Evolutionary conservation across 2,113 vertebrate species (phyloP).

Genomic region (Balaeniceps rex): DNA sequence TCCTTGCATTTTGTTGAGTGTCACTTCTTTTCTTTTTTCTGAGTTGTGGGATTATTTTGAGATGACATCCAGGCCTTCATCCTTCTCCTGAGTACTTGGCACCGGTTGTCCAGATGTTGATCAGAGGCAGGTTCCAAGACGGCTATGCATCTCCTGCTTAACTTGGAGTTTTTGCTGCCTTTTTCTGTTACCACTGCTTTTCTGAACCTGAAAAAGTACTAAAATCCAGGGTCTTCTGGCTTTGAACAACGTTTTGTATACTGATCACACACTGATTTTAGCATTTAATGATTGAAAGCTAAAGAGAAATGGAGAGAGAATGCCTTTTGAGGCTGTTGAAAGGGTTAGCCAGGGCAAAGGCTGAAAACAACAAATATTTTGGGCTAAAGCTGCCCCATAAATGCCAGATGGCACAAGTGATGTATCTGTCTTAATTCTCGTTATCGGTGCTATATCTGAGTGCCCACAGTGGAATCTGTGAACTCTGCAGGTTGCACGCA

Average conservation of each 20-base stretch:
- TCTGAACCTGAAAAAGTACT: neutral
- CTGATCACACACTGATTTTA: neutral
- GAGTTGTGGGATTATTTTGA: neutral
- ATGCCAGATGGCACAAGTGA: neutral
- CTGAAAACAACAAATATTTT: neutral
- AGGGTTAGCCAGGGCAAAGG: neutral
- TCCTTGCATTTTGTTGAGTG: neutral
- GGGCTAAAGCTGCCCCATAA: neutral
- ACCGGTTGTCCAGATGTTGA: rapidly evolving
- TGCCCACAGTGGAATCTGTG: neutral
- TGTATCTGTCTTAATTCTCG: neutral
- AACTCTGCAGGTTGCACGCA: too few relatives aligned
- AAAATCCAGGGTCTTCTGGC: neutral
- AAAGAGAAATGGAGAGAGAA: neutral
- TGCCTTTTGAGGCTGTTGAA: neutral
- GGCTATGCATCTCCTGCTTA: neutral
- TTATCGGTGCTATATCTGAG: neutral
- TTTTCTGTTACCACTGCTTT: neutral
- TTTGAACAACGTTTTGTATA: neutral
- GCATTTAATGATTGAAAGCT: neutral
- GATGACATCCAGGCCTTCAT: neutral
- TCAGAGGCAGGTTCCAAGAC: rapidly evolving
- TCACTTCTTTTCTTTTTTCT: neutral
- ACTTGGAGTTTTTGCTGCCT: neutral
- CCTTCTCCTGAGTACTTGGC: neutral